These are phyloP conservation scores for Callyntrura sp. DNA, from an alignment of 2,888 invertebrate genomes.

Conservation along the genomic window DNA sequence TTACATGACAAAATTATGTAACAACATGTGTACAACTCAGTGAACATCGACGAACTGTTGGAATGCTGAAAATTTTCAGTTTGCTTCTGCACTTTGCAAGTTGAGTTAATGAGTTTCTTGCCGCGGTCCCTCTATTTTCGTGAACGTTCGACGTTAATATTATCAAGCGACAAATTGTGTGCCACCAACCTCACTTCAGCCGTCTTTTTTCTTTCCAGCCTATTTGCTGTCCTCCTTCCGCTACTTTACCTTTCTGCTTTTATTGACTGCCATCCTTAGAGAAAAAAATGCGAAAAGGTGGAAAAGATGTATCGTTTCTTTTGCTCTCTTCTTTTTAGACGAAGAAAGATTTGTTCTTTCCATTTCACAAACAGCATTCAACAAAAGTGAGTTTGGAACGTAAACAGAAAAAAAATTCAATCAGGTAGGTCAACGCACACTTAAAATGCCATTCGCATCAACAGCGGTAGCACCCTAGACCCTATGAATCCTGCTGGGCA, in stretches of 20 bases:
- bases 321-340: not conserved
- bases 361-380: not conserved
- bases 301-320: not conserved
- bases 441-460: not conserved
- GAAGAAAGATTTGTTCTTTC: not conserved
- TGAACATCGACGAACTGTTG: not conserved
- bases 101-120: too few species aligned
- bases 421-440: conserved; percentile 26
- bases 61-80: not conserved
- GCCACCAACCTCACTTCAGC: not conserved
- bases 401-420: conserved; percentile 22
- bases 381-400: not conserved
- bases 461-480: not conserved
- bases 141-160: not conserved
- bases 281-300: not conserved
- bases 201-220: not conserved
- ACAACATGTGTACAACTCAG: conserved; percentile 45
- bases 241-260: not conserved
- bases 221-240: conserved; percentile 3
- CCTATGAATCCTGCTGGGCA: not conserved
- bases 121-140: conserved; percentile 25
- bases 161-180: not conserved
- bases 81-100: not conserved
- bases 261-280: not conserved
- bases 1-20: conserved; percentile 28